These are phyloP conservation scores for Parus major DNA, from an alignment of 2,113 vertebrate genomes.

Conservation along the genomic window DNA sequence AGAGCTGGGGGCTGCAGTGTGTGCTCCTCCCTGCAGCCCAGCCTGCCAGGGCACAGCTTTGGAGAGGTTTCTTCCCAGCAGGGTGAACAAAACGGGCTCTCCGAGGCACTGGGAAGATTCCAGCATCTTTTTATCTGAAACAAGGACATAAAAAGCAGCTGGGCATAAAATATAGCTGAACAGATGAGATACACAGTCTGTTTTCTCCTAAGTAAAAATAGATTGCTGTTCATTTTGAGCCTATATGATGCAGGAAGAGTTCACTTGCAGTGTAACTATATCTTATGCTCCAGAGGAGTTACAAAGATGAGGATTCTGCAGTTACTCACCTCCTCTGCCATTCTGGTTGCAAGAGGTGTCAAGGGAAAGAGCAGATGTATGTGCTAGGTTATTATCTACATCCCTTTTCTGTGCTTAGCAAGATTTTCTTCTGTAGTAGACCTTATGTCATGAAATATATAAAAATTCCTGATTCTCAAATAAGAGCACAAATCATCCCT, in stretches of 20 bases:
- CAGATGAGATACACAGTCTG: constrained; percentile 56
- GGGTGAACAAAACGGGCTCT: constrained; percentile 8
- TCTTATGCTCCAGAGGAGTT: constrained; percentile 3
- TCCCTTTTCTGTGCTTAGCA: not conserved
- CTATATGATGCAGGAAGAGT: constrained; percentile 25
- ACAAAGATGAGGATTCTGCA: not conserved
- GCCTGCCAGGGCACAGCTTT: not conserved
- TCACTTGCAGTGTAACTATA: constrained; percentile 30
- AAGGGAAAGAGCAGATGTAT: not conserved
- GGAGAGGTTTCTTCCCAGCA: not conserved
- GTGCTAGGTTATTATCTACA: not conserved
- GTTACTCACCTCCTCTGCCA: not conserved
- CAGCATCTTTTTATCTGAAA: constrained; percentile 42
- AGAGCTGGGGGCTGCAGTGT: not conserved
- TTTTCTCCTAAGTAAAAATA: constrained; percentile 61
- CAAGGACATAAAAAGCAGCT: constrained; percentile 55
- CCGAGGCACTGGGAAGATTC: constrained; percentile 13
- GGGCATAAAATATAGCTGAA: constrained; percentile 57
- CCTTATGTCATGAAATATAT: not conserved
- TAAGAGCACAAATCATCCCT: not conserved
- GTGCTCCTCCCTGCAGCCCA: not conserved
- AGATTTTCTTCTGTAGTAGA: not conserved
- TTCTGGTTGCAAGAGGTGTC: not conserved
- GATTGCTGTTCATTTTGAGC: constrained; percentile 64
- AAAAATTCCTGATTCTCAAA: not conserved